phyloP scores from a whole-genome alignment of 2,797 vertebrate genomes.

The Gallinago nigripennis region DNA sequence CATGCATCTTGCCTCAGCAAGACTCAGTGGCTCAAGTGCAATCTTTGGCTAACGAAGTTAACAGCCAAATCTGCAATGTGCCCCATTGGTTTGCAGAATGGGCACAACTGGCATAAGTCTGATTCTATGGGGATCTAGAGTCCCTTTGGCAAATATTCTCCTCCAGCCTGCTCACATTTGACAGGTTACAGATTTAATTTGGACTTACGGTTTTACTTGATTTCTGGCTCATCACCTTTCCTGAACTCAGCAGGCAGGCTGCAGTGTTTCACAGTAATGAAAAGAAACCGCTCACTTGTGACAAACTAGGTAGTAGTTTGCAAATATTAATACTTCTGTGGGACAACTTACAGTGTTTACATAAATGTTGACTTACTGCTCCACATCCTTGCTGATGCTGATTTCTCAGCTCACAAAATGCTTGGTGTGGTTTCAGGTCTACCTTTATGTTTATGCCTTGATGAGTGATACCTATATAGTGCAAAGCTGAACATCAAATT shows the following conservation, averaged over 20 bases:
- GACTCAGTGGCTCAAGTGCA: background rate
- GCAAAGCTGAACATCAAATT: background rate
- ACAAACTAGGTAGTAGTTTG: background rate
- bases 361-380: background rate
- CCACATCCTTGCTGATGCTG: background rate
- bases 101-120: background rate
- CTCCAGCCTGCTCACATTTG: background rate
- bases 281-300: background rate
- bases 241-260: background rate
- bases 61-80: background rate
- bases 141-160: background rate
- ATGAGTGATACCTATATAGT: background rate
- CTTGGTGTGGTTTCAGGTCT: background rate
- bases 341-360: background rate
- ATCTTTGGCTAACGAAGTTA: background rate
- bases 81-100: background rate
- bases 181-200: background rate
- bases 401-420: background rate
- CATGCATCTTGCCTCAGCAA: background rate
- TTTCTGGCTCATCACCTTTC: background rate
- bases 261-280: background rate
- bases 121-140: background rate
- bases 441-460: background rate
- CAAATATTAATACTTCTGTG: background rate
- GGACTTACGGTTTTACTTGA: background rate